Evolutionary conservation across 2,113 vertebrate genomes (phyloP).

Genomic region (Neodontobutis hainanensis): DNA sequence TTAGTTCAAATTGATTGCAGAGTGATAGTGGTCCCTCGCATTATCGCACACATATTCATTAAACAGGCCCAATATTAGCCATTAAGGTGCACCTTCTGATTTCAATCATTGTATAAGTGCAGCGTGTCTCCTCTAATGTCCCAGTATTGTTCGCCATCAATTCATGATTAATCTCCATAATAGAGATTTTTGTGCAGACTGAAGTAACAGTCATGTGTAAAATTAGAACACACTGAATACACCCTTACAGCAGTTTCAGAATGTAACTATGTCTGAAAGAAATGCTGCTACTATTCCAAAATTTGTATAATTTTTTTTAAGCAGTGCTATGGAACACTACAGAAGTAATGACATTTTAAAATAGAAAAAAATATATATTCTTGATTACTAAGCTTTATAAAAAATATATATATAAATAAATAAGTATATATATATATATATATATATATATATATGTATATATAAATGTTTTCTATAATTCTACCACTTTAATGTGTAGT

Average conservation of each 20-base stretch:
- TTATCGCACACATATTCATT: slow-evolving; percentile 74
- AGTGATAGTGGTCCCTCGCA: slow-evolving; percentile 88
- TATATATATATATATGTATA: no score
- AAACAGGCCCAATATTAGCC: slow-evolving; percentile 75
- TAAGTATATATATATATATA: no score
- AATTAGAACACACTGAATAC: slow-evolving; percentile 75
- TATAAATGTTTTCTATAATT: no score
- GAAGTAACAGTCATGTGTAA: slow-evolving; percentile 62
- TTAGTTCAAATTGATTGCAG: slow-evolving; percentile 97
- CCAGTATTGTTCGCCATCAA: slow-evolving; percentile 66
- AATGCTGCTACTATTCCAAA: slow-evolving; percentile 43
- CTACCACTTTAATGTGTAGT: no score
- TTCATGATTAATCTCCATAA: slow-evolving; percentile 74
- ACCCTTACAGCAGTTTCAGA: slow-evolving; percentile 62
- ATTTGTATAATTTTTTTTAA: not conserved
- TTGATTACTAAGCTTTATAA: no score
- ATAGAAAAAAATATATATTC: no score
- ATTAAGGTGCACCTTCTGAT: slow-evolving; percentile 78
- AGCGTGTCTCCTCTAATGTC: slow-evolving; percentile 58
- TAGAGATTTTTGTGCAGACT: slow-evolving; percentile 69
- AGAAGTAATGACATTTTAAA: no score
- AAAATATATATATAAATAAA: no score
- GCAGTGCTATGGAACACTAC: no score
- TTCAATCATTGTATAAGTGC: slow-evolving; percentile 75
- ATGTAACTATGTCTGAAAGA: slow-evolving; percentile 47